Base-by-base conservation (phyloP, 2,797 vertebrate species). In the Acanthornis magna region DNA sequence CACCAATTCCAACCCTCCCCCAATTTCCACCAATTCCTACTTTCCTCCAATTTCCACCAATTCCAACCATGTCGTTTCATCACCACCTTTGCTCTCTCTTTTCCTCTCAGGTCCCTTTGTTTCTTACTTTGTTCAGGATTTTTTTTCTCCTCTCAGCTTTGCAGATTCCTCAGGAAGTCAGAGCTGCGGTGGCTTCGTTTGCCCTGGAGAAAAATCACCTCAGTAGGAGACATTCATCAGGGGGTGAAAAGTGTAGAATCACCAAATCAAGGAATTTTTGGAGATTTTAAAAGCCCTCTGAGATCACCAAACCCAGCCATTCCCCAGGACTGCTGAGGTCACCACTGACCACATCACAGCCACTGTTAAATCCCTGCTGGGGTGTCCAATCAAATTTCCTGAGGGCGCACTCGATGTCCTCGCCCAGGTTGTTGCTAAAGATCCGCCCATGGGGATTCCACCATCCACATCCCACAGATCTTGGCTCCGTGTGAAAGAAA, bases 401-500 rank as follows among this genome's bases (percentile, higher is more conserved):
- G 13, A 61, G 34, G 57, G 22, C 50, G n/a, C 19, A 22, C 42
- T 18, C 14, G 3, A 10, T 17, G 42, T 10, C 42, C 15, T 29
- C 0, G 2, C 36, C 32, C 42, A 23, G n/a, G 42, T 16, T 6
- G 0, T 9, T 12, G 16, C 10, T 32, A 12, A 50, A 38, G 34
- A 16, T 10, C 22, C 40, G 29, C 25, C 43, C 42, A 48, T 2
- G 23, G 7, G 22, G 19, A 29, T 40, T 40, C 34, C 43, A 20
- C 8, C 23, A 13, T 7, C 34, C 26, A 1, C 34, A 26, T n/a
- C 34, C 10, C 29, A 29, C 10, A 57, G 34, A 21, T 29, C 55
- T 58, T 14, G 38, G 68, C 62, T 82, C 11, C 57, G 9, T 14
- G 3, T 18, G 43, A 36, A 40, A 25, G 11, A 22, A 91, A 93